Conservation (phyloP, 2,888 invertebrate species). For the Andrena bicolor region DNA sequence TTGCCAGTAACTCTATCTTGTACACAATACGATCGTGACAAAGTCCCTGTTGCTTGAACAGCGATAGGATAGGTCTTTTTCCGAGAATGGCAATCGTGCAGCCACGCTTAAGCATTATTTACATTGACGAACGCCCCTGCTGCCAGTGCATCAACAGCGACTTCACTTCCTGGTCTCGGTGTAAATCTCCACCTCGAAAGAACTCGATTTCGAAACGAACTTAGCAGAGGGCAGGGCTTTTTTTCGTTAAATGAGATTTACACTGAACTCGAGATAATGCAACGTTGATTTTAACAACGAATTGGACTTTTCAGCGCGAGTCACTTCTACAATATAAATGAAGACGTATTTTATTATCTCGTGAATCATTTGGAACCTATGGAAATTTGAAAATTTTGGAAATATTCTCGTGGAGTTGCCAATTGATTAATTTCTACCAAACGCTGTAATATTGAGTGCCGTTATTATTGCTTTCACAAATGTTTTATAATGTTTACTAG, state of each 20-base stretch:
- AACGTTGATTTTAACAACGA: too few species aligned
- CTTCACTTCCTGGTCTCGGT: neutral
- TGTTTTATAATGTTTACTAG: too few species aligned
- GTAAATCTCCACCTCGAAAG: conserved; percentile 10
- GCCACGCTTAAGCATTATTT: conserved; percentile 35
- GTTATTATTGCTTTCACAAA: too few species aligned
- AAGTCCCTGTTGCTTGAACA: neutral
- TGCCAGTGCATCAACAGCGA: conserved; percentile 9
- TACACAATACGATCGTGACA: neutral
- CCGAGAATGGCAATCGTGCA: conserved; percentile 23
- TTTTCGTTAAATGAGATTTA: neutral
- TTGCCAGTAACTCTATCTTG: neutral
- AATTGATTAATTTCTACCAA: too few species aligned
- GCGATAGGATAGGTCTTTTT: conserved; percentile 25
- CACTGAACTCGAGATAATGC: too few species aligned
- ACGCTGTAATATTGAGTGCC: too few species aligned
- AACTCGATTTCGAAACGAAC: neutral
- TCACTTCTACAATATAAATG: too few species aligned
- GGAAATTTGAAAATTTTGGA: too few species aligned
- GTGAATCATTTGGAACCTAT: too few species aligned
- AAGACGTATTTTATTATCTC: too few species aligned
- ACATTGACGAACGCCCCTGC: conserved; percentile 19
- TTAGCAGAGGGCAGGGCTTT: neutral
- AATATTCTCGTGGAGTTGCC: too few species aligned
- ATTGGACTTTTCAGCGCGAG: too few species aligned